Conservation (phyloP, 30 jellyfish, hydroid and myxozoan genomes). For the Aurelia sp. region DNA sequence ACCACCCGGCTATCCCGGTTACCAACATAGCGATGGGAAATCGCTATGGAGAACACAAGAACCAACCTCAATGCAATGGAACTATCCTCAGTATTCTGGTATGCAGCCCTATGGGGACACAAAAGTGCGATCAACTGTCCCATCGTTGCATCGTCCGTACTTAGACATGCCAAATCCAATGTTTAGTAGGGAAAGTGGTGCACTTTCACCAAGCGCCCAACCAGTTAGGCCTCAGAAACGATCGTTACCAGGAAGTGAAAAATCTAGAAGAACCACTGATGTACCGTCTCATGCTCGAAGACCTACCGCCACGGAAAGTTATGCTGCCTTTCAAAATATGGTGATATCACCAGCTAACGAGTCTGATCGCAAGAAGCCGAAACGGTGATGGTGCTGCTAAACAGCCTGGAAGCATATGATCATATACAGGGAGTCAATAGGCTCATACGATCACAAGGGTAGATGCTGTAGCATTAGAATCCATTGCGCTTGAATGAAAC, state of each 20-base stretch:
- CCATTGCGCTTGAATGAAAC: too few relatives aligned
- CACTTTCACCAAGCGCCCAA: not conserved
- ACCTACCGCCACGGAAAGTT: conserved; percentile 55
- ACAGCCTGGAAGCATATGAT: not conserved
- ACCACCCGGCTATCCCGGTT: conserved; percentile 59
- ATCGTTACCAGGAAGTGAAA: not conserved
- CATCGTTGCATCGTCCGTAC: conserved; percentile 35
- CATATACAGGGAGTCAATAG: too few relatives aligned
- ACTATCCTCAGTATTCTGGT: conserved; percentile 25
- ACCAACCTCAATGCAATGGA: conserved; percentile 27
- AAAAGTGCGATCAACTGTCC: not conserved
- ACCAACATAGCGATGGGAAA: conserved; percentile 2
- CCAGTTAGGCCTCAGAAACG: conserved; percentile 6
- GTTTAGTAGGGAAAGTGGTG: not conserved
- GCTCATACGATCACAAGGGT: too few relatives aligned
- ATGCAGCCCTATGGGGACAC: conserved; percentile 22
- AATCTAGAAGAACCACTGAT: conserved; percentile 13
- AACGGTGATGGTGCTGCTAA: conserved; percentile 3
- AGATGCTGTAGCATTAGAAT: too few relatives aligned
- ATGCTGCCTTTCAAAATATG: conserved; percentile 79
- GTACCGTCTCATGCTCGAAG: conserved; percentile 10
- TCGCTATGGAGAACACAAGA: conserved; percentile 62
- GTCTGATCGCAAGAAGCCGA: conserved; percentile 12
- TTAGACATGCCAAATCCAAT: conserved; percentile 1
- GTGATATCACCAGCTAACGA: conserved; percentile 47